phyloP scores from a whole-genome alignment of 2,888 invertebrate genomes.

The Merodon equestris region DNA sequence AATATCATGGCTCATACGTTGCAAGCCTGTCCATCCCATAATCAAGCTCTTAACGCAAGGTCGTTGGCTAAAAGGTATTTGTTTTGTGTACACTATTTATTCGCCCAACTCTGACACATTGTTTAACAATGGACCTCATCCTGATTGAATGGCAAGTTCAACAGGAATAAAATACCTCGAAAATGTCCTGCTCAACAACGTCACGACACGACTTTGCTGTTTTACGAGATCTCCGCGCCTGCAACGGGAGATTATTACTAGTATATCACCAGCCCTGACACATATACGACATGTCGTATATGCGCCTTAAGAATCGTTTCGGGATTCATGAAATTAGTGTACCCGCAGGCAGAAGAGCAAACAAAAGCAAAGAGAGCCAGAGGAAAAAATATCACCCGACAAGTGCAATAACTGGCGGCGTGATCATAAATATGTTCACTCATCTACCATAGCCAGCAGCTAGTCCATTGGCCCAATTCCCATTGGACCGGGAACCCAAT shows the following conservation, averaged over 20 bases:
- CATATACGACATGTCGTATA: too few relatives aligned
- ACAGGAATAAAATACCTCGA: too few relatives aligned
- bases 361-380: not conserved
- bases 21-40: too few relatives aligned
- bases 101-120: too few relatives aligned
- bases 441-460: conserved; percentile 16
- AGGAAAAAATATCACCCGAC: conserved; percentile 13
- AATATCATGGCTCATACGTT: too few relatives aligned
- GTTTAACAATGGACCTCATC: too few relatives aligned
- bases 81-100: too few relatives aligned
- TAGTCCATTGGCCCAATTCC: conserved; percentile 49
- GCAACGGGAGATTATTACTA: conserved; percentile 20
- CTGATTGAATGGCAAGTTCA: too few relatives aligned
- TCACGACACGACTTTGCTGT: not conserved
- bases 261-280: conserved; percentile 18
- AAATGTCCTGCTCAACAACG: too few relatives aligned
- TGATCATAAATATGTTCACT: conserved; percentile 49
- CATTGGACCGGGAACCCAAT: conserved; percentile 18
- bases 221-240: conserved; percentile 9
- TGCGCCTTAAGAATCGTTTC: conserved; percentile 47
- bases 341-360: conserved; percentile 11
- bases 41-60: too few relatives aligned
- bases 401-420: conserved; percentile 43
- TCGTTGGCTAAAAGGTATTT: too few relatives aligned
- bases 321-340: conserved; percentile 43